Evolutionary conservation across 2,888 invertebrate genomes (phyloP), one percentile per base, ranked within the genome.

Genomic region (Drosophila bunnanda): DNA sequence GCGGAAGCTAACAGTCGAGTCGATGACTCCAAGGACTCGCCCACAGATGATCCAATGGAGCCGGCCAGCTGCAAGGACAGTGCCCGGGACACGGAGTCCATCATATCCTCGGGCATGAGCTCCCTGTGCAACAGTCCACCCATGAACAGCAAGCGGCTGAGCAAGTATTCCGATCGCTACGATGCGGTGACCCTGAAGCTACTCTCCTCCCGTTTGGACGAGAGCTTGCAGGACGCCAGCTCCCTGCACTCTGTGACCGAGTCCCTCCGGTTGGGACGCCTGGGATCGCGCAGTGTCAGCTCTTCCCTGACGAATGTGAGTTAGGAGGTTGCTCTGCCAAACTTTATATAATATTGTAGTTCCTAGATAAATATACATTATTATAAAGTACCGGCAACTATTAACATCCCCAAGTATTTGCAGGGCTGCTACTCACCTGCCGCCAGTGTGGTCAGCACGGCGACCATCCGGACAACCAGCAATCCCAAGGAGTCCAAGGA

Each of bases 401-500:
- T 52, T 52, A 9, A 41, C 43, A n/a, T 32, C 9, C 13, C 22
- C 1, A 10, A 52, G n/a, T 32, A 12, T 36, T 36, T 59, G 5
- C 88, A 96, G 96, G 96, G 96, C 41, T 95, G 95, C 92, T 96
- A 95, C 89, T 96, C 96, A 0, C 95, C 96, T 0, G 95, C 95
- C 20, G 92, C 94, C 4, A 95, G 95, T 79, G 93, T 95, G 38
- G 94, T 95, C 7, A 94, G 95, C 52, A 94, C 94, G 17, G 95
- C 96, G 9, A 94, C 94, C 46, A 95, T 95, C 76, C 93, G 95
- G 17, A 95, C 95, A 74, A 95, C 95, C 75, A 82, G 77, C 64
- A 94, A 94, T 78, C 94, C 94, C 0, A 96, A 96, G 85, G 96
- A 96, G 79, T 95, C 94, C 7, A 97, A 97, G 89, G 97, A 97